phyloP scores from a whole-genome alignment of 2,888 invertebrate genomes.

The Litoditis marina region DNA sequence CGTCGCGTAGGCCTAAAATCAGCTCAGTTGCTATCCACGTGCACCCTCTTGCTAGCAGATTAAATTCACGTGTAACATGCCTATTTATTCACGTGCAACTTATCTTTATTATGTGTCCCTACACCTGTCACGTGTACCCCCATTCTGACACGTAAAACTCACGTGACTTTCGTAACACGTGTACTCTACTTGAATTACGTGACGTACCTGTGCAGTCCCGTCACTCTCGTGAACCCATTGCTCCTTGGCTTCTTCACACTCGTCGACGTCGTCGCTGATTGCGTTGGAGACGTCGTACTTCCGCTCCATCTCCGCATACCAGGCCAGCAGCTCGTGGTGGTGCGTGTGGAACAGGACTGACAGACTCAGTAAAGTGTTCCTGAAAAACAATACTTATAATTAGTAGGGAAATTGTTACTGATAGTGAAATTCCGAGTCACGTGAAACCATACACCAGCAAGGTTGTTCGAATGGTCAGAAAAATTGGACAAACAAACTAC shows the following conservation, averaged over 20 bases:
- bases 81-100: background rate
- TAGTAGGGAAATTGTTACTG: too few relatives aligned
- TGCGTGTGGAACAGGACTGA: conserved; percentile 54
- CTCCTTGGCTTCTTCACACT: conserved; percentile 55
- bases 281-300: conserved; percentile 31
- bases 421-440: too few relatives aligned
- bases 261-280: conserved; percentile 40
- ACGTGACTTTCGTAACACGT: background rate
- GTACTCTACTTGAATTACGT: background rate
- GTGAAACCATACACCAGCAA: too few relatives aligned
- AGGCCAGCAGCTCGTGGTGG: conserved; percentile 55
- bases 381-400: too few relatives aligned
- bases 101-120: background rate
- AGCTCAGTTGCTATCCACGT: too few relatives aligned
- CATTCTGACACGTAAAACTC: background rate
- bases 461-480: too few relatives aligned
- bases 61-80: too few relatives aligned
- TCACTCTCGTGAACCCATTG: conserved; percentile 54
- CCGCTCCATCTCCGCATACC: conserved; percentile 56
- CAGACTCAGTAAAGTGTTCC: conserved; percentile 29
- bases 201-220: conserved; percentile 50
- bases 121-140: background rate
- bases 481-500: too few relatives aligned
- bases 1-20: conserved; percentile 47
- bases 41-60: too few relatives aligned